Base-by-base conservation (phyloP, 1,140 invertebrate species). In the Anadara kagoshimensis region DNA sequence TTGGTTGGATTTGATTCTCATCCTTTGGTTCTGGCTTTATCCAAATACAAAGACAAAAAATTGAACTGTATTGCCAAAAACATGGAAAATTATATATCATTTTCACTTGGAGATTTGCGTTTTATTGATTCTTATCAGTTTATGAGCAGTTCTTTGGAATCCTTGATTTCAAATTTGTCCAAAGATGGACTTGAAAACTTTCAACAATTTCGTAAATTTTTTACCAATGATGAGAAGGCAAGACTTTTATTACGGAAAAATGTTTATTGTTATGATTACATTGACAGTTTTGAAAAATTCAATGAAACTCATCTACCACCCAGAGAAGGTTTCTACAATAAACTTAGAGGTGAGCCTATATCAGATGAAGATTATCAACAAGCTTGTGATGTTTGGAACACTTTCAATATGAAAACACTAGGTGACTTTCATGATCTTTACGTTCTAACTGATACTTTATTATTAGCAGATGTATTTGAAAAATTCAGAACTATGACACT, bases 1-100 rank as follows among this genome's bases (percentile, higher is more conserved):
- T 72, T 89, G 26, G 51, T 45, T 26, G 81, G 79, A 11, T 90
- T 89, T 81, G 86, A 90, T 79, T 49, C 73, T 44, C 87, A 88
- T 73, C 62, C 88, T 5, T 78, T 89, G 65, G 82, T 89, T n/a
- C 80, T 85, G 76, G 76, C 77, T 36, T 63, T 87, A n/a, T 73
- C 75, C 18, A 26, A 79, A 22, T 59, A 80, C 74, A 65, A 79
- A 29, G 81, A 78, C 12, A 49, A 62, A 57, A 36, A 83, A 59
- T 84, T 88, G 45, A 75, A 82, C 56, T 68, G 83, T 44, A 86
- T 89, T 24, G 78, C 86, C 0, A 76, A 86, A 43, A 87, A 84
- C 49, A 85, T 89, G 80, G 90, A 91, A 63, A 76, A 45, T 29
- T 74, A 70, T 63, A 71, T 80, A 1, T 73, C 62, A 14, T 75